Evolutionary conservation across 2,113 vertebrate genomes (phyloP).

Genomic region (Anolis sagrei): DNA sequence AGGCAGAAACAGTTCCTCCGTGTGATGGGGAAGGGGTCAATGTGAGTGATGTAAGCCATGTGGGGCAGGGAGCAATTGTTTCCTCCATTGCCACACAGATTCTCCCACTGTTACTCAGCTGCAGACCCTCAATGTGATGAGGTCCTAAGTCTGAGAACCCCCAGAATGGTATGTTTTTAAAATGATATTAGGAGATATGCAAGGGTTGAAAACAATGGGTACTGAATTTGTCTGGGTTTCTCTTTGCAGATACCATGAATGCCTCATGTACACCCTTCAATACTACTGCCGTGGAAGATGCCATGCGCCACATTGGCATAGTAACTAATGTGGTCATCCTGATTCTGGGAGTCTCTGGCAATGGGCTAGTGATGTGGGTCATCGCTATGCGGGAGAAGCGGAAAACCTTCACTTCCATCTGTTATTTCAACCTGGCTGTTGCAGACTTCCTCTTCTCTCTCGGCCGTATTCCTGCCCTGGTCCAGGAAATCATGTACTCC

Average conservation of each 20-base stretch:
- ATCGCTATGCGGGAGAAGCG: background rate
- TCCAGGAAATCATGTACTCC: constrained; percentile 19
- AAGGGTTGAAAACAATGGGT: background rate
- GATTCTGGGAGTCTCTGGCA: constrained; percentile 9
- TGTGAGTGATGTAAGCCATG: too few relatives aligned
- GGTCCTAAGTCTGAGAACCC: too few relatives aligned
- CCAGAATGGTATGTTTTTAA: too few relatives aligned
- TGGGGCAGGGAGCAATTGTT: too few relatives aligned
- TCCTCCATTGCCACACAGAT: too few relatives aligned
- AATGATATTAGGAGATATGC: too few relatives aligned
- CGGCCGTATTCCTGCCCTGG: constrained; percentile 24
- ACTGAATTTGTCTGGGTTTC: background rate
- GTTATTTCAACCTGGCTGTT: constrained; percentile 29
- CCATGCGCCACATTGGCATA: constrained; percentile 19
- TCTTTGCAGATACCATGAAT: constrained; percentile 9
- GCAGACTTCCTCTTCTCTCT: constrained; percentile 25
- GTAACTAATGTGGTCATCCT: constrained; percentile 26
- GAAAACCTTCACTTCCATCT: constrained; percentile 22
- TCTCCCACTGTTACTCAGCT: too few relatives aligned
- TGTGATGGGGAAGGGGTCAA: too few relatives aligned
- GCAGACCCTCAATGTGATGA: too few relatives aligned
- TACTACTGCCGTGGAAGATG: background rate
- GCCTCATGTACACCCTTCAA: background rate
- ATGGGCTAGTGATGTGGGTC: constrained; percentile 19
- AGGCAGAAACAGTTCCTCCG: too few relatives aligned